A percentile compares a stretch with the other conserved stretches of the same genome.
Evolutionary conservation across 2,113 vertebrate species (phyloP).

Genomic region (Rhinopomastus cyanomelas): DNA sequence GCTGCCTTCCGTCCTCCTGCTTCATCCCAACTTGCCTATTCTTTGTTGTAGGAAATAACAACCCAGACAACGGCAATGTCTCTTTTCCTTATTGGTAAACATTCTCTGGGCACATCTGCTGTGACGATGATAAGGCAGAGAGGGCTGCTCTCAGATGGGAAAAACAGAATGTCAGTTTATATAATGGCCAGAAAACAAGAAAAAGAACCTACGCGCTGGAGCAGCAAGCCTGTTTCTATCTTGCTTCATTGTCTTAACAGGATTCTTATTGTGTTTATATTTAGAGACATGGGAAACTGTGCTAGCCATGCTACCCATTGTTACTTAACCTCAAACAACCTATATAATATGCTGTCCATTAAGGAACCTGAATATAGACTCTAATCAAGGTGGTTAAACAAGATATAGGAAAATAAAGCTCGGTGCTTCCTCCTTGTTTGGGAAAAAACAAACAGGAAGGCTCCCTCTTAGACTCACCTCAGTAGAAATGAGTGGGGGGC

Average conservation of each 20-base stretch:
- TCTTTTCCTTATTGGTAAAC: constrained; percentile 70
- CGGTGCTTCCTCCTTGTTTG: constrained; percentile 41
- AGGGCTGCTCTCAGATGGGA: constrained; percentile 53
- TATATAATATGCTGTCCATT: constrained; percentile 28
- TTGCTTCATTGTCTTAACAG: constrained; percentile 64
- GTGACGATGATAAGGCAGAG: constrained; percentile 60
- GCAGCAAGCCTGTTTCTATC: constrained; percentile 50
- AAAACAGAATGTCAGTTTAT: constrained; percentile 64
- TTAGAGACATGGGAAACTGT: constrained; percentile 71
- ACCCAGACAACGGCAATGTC: constrained; percentile 43
- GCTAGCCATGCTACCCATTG: constrained; percentile 54
- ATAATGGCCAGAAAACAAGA: constrained; percentile 63
- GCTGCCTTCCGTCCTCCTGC: constrained; percentile 40
- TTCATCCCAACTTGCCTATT: constrained; percentile 34
- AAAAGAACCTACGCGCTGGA: neutral
- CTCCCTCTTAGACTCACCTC: constrained; percentile 22
- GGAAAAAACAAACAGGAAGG: constrained; percentile 57
- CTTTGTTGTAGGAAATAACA: constrained; percentile 66
- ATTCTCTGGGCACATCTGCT: constrained; percentile 60
- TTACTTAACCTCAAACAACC: constrained; percentile 69
- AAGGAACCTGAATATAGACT: constrained; percentile 23
- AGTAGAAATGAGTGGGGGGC: neutral
- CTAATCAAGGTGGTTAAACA: constrained; percentile 54
- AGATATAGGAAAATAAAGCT: constrained; percentile 63
- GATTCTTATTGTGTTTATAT: constrained; percentile 72